Percentiles rank a stretch among this genome's conserved stretches.
These are phyloP conservation scores for Oithona nana DNA, from an alignment of 2,888 invertebrate species.

Conservation along the genomic window DNA sequence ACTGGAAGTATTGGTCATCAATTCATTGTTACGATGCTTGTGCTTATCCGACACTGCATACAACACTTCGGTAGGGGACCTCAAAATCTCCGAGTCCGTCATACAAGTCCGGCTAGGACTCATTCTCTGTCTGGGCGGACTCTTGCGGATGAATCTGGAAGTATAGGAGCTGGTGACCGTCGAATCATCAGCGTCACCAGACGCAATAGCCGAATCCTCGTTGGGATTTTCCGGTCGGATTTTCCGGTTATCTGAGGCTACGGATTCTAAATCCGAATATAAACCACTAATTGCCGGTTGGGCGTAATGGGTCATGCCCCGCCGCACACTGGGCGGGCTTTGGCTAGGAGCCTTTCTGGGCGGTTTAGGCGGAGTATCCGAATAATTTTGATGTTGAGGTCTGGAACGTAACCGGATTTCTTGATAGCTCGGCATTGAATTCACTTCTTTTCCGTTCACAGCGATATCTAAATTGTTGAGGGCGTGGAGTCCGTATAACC, in stretches of 20 bases:
- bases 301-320: constrained; percentile 2
- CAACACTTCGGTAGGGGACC: constrained; percentile 12
- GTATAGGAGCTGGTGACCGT: neutral
- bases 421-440: constrained; percentile 3
- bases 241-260: neutral
- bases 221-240: neutral
- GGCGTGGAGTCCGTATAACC: constrained; percentile 6
- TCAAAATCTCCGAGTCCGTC: constrained; percentile 12
- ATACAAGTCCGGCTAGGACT: neutral
- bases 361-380: neutral
- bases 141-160: neutral
- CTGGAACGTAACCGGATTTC: neutral
- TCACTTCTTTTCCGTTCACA: constrained; percentile 8
- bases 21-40: neutral
- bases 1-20: constrained; percentile 8
- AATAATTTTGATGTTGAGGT: neutral
- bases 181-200: neutral
- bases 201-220: neutral
- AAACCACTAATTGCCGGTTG: neutral
- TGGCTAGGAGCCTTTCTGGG: neutral
- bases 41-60: constrained; percentile 8
- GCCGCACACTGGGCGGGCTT: neutral
- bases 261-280: neutral
- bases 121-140: neutral
- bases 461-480: constrained; percentile 10